Conservation (phyloP, 2,888 invertebrate genomes). For the Aleiodes alternator region DNA sequence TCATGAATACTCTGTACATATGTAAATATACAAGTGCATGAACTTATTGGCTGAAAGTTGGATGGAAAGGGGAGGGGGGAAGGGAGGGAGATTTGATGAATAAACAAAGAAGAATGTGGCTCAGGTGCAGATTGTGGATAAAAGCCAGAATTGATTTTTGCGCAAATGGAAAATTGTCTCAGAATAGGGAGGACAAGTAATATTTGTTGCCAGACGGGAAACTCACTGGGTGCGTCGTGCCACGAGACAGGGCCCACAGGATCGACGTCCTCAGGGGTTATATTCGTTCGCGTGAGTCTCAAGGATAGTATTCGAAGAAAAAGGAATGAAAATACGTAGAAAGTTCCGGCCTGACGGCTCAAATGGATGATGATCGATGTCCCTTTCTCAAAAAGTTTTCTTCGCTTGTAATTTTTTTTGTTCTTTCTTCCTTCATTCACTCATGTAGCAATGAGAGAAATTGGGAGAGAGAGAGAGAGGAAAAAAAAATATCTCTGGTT, state of each 20-base stretch:
- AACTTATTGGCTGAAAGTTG: too few species aligned
- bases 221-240: conserved; percentile 12
- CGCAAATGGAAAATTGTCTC: conserved; percentile 57
- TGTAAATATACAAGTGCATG: too few species aligned
- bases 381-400: conserved; percentile 17
- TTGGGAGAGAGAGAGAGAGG: not conserved
- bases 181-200: conserved; percentile 47
- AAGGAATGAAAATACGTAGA: conserved; percentile 31
- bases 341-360: conserved; percentile 43
- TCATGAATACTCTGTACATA: too few species aligned
- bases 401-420: conserved; percentile 43
- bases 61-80: too few species aligned
- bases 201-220: conserved; percentile 47
- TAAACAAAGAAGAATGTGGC: conserved; percentile 41
- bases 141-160: conserved; percentile 62
- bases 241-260: conserved; percentile 34
- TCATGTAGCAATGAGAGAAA: conserved; percentile 4
- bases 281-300: conserved; percentile 63
- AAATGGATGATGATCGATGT: conserved; percentile 56
- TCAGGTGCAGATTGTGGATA: conserved; percentile 61
- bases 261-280: conserved; percentile 12
- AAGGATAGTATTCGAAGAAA: conserved; percentile 42
- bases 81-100: not conserved
- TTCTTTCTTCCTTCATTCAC: conserved; percentile 6
- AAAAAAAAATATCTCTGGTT: too few species aligned